Evolutionary conservation across 2,113 vertebrate species (phyloP), one percentile per base, ranked within the genome.

Genomic region (Sclerurus mexicanus): DNA sequence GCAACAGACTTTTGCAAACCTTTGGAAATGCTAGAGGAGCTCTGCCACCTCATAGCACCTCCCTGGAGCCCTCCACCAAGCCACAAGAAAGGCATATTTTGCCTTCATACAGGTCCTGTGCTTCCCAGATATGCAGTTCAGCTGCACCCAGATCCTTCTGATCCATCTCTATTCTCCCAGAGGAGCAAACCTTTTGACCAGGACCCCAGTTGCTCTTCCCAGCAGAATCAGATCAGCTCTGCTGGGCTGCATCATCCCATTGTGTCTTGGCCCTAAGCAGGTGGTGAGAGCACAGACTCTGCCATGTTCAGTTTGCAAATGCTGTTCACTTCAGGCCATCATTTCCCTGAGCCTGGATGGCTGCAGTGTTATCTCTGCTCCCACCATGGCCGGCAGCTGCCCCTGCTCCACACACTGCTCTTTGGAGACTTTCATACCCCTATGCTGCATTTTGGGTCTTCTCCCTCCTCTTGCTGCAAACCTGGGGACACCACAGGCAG

Each of bases 131-230:
- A 22, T 6, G 60, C 49, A 30, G 4, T 30, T 30, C 10, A 2
- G 35, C 76, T 46, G 44, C 60, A 56, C 24, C 42, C 35, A 25
- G n/a, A 30, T 35, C 67, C 40, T 66, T 21, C 67, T 47, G 16
- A 31, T 35, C 68, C 33, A 35, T 4, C 39, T 52, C 64, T 24
- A 2, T 0, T 0, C 30, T 49, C 5, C 3, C 67, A 83, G 40
- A 63, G 64, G 8, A 53, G 39, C 8, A 74, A 77, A 77, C 11
- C 30, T 40, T 49, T 24, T 52, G 35, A 33, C 69, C 49, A 42
- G 39, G 5, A 9, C 17, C 14, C 30, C 4, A 3, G 27, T 6
- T 35, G 40, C 8, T n/a, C 31, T 37, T 47, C 31, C 30, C 37
- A 40, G 46, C 25, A 59, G 35, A 5, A 9, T 9, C 17, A 19